These are phyloP conservation scores for Neodiprion fabricii DNA, from an alignment of 1,140 invertebrate genomes.

Conservation along the genomic window DNA sequence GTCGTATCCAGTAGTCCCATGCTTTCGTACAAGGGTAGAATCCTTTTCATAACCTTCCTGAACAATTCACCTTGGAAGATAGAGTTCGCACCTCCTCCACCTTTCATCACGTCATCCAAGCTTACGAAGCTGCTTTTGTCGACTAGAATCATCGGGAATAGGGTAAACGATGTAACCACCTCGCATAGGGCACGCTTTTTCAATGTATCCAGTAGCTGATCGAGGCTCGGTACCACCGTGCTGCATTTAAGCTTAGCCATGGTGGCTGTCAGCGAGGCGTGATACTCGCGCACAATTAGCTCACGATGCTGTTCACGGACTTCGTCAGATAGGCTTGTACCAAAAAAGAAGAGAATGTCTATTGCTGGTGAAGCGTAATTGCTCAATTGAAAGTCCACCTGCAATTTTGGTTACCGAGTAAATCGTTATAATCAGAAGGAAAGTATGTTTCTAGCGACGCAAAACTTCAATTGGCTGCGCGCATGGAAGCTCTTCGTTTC, in stretches of 20 bases:
- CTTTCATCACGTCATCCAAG: conserved; percentile 40
- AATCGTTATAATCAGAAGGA: no score
- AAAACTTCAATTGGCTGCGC: no score
- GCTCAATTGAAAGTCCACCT: conserved; percentile 65
- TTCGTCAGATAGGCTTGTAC: conserved; percentile 50
- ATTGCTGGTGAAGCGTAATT: conserved; percentile 59
- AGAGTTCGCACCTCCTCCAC: conserved; percentile 27
- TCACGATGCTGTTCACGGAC: conserved; percentile 45
- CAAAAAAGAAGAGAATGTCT: conserved; percentile 63
- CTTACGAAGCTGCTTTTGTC: conserved; percentile 37
- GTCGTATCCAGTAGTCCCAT: conserved; percentile 40
- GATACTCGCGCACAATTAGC: conserved; percentile 54
- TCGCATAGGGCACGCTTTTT: conserved; percentile 41
- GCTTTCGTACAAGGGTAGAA: conserved; percentile 37
- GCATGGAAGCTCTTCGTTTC: no score
- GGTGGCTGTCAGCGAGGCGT: conserved; percentile 39
- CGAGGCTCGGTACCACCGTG: conserved; percentile 51
- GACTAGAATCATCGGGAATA: conserved; percentile 43
- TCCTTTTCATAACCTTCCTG: conserved; percentile 34
- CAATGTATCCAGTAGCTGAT: conserved; percentile 46
- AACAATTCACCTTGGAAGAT: conserved; percentile 24
- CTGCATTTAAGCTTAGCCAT: conserved; percentile 52
- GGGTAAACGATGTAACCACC: conserved; percentile 36
- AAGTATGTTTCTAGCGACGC: no score
- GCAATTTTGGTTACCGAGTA: conserved; percentile 27